phyloP scores from a whole-genome alignment of 1,140 invertebrate species.

The Oryctes rhinoceros region DNA sequence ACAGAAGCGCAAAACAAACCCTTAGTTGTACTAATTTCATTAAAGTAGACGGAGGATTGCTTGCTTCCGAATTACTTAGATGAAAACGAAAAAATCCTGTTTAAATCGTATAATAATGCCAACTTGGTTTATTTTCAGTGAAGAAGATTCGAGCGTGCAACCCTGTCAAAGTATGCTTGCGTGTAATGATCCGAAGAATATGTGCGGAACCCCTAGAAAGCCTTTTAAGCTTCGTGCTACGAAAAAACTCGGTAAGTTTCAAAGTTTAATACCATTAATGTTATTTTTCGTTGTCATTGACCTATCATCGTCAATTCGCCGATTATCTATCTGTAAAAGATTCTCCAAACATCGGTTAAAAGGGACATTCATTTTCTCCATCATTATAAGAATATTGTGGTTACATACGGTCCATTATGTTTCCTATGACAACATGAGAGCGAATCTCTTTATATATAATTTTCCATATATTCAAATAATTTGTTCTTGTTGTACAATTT shows the following conservation, averaged over 20 bases:
- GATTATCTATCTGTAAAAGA: conserved; percentile 43
- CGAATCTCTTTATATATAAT: not conserved
- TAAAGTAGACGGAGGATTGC: too few relatives aligned
- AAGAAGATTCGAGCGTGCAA: not conserved
- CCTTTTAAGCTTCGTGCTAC: conserved; percentile 46
- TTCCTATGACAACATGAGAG: too few relatives aligned
- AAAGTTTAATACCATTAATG: conserved; percentile 40
- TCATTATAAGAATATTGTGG: conserved; percentile 49
- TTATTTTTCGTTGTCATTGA: conserved; percentile 41
- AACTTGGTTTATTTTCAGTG: conserved; percentile 29
- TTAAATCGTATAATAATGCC: too few relatives aligned
- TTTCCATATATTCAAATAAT: conserved; percentile 52
- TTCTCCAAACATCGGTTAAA: conserved; percentile 45
- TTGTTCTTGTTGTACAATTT: conserved; percentile 43
- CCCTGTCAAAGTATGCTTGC: conserved; percentile 47
- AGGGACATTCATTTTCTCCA: conserved; percentile 24
- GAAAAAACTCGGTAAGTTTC: conserved; percentile 45
- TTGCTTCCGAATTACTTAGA: too few relatives aligned
- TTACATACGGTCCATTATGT: conserved; percentile 43
- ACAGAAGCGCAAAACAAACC: not conserved
- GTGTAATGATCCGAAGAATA: conserved; percentile 51
- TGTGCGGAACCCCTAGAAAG: conserved; percentile 47
- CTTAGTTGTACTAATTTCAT: not conserved
- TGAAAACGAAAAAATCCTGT: too few relatives aligned
- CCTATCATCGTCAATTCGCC: conserved; percentile 46